A percentile compares a stretch with the other conserved stretches of the same genome.
Evolutionary conservation across 2,888 invertebrate genomes (phyloP).

Genomic region (Sminthurinus aureus): DNA sequence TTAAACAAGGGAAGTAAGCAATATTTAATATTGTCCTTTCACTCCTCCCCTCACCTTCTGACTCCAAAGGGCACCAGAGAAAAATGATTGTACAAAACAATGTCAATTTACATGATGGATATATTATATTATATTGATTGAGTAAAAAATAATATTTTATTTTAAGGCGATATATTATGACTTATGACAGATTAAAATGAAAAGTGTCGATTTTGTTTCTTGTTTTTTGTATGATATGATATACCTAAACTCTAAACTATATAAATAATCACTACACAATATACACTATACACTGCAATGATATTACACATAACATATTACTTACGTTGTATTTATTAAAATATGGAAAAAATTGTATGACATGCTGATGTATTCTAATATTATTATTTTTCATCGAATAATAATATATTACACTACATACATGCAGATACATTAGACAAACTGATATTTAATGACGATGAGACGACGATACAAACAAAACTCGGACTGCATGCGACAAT

Average conservation of each 20-base stretch:
- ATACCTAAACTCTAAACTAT: background rate
- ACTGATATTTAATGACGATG: too few species aligned
- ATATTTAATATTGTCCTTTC: too few species aligned
- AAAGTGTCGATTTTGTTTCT: background rate
- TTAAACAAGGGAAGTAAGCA: too few species aligned
- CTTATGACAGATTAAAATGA: background rate
- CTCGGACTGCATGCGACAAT: background rate
- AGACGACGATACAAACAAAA: too few species aligned
- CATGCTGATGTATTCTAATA: too few species aligned
- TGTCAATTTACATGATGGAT: slow-evolving; percentile 40
- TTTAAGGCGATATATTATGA: background rate
- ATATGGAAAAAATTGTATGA: too few species aligned
- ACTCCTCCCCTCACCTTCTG: too few species aligned
- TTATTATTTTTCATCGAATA: too few species aligned
- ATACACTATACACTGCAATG: background rate
- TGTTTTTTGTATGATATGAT: background rate
- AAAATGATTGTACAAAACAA: slow-evolving; percentile 46
- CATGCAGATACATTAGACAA: too few species aligned
- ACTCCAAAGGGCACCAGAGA: slow-evolving; percentile 33
- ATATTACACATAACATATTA: too few species aligned
- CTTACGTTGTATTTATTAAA: too few species aligned
- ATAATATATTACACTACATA: too few species aligned
- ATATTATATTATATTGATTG: slow-evolving; percentile 1
- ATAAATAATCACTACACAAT: background rate
- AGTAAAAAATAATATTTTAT: background rate